phyloP scores from a whole-genome alignment of 2,888 invertebrate species.

The Agrochola litura region DNA sequence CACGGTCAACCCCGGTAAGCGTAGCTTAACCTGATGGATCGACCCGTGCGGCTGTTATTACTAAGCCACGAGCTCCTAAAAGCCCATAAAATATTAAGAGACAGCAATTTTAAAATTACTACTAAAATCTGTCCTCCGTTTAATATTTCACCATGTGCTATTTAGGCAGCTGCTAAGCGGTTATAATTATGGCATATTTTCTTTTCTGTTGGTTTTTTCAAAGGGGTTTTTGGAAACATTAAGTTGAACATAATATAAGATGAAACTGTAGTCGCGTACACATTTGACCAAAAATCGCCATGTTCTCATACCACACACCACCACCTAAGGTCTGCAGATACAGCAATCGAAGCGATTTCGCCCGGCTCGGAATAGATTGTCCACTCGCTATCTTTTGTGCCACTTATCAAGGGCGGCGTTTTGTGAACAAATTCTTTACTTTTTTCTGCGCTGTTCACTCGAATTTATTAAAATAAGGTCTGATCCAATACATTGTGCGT shows the following conservation, averaged over 20 bases:
- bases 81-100: background rate
- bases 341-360: constrained; percentile 73
- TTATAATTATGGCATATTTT: no score
- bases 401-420: constrained; percentile 72
- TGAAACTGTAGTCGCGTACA: background rate
- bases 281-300: constrained; percentile 11
- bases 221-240: background rate
- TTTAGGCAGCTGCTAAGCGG: background rate
- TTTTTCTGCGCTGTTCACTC: constrained; percentile 68
- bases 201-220: background rate
- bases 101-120: background rate
- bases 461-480: constrained; percentile 73
- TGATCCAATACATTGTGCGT: constrained; percentile 66
- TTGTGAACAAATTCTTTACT: constrained; percentile 73
- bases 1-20: no score
- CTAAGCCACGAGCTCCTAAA: no score
- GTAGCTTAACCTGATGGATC: no score
- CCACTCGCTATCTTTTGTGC: constrained; percentile 72
- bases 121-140: background rate
- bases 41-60: no score
- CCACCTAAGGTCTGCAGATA: constrained; percentile 66
- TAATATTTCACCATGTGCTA: background rate
- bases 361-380: constrained; percentile 73
- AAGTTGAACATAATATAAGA: background rate
- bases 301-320: constrained; percentile 27